Evolutionary conservation across 2,888 invertebrate species (phyloP).

Genomic region (Andrena marginata): DNA sequence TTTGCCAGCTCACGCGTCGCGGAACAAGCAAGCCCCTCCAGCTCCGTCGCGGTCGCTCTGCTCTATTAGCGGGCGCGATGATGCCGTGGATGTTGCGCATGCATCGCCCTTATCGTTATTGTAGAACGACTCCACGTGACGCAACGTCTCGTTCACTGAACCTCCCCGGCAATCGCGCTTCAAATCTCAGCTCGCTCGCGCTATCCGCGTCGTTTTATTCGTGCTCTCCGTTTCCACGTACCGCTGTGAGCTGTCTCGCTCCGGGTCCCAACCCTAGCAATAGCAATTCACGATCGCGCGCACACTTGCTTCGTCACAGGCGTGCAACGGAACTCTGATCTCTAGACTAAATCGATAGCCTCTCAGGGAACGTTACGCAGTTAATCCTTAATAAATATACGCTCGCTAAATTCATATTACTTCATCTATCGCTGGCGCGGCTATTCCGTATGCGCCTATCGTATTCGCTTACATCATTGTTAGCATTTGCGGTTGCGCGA

Average conservation of each 20-base stretch:
- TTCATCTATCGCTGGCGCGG: neutral
- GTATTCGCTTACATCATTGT: constrained; percentile 39
- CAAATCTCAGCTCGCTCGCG: constrained; percentile 11
- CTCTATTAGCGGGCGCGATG: constrained; percentile 65
- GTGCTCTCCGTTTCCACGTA: constrained; percentile 21
- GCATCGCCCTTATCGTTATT: constrained; percentile 63
- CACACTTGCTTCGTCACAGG: constrained; percentile 29
- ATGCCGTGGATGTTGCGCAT: constrained; percentile 46
- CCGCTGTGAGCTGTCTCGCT: neutral
- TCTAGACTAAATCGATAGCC: neutral
- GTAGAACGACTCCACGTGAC: constrained; percentile 52
- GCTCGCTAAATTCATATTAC: constrained; percentile 6
- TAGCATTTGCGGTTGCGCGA: constrained; percentile 22
- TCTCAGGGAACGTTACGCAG: too few relatives aligned
- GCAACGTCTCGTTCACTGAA: constrained; percentile 65
- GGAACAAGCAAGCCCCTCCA: constrained; percentile 65
- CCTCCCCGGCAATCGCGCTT: constrained; percentile 37
- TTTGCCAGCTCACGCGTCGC: constrained; percentile 65
- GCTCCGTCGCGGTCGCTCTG: constrained; percentile 51
- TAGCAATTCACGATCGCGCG: constrained; percentile 4
- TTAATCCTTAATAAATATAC: too few relatives aligned
- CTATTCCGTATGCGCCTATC: constrained; percentile 25
- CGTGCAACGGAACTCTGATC: constrained; percentile 6
- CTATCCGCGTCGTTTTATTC: neutral
- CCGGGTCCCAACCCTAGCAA: neutral